Evolutionary conservation across 2,113 vertebrate species (phyloP), one percentile per base, ranked within the genome.

Genomic region (Paralichthys olivaceus): DNA sequence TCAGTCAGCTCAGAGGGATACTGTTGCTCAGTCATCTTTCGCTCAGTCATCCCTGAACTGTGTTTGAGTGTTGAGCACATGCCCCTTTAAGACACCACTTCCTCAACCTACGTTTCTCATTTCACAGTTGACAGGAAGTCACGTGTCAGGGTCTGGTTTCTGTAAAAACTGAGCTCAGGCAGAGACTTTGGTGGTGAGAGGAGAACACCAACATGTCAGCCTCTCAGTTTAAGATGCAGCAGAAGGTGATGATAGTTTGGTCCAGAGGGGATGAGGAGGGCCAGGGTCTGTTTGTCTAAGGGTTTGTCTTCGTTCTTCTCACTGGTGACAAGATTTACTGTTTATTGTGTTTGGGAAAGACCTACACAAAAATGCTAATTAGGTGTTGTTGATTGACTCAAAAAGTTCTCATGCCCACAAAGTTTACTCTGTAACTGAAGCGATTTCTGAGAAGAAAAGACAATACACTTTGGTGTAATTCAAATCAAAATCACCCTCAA

Each of bases 1-100:
- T 80, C 22, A 83, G 74, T 80, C 61, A 77, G 43, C 28, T 70
- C 7, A 55, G 54, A 55, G 51, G 34, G n/a, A 61, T 47, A 71
- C 60, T 65, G 43, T 28, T 78, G 85, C 79, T 54, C 34, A 72
- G 78, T 86, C 85, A 86, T 81, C 47, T 79, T 61, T 79, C 19
- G 37, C 58, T 26, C n/a, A 84, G 66, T 91, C 86, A 89, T 84
- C 49, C 29, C 32, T 47, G 25, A 40, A 78, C 66, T 74, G 61
- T 28, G 15, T 74, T 4, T 78, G 73, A 75, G 45, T 71, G 68
- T 37, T 26, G 3, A 69, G 49, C 85, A 80, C 37, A 40, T 3
- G 76, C 34, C 84, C 84, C 80, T 76, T 55, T 5, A n/a, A 4
- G 19, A 23, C 5, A 5, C 23, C 23, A 7, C 26, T 8, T n/a